Evolutionary conservation across 2,113 vertebrate species (phyloP), one percentile per base, ranked within the genome.

Genomic region (Bucco capensis): DNA sequence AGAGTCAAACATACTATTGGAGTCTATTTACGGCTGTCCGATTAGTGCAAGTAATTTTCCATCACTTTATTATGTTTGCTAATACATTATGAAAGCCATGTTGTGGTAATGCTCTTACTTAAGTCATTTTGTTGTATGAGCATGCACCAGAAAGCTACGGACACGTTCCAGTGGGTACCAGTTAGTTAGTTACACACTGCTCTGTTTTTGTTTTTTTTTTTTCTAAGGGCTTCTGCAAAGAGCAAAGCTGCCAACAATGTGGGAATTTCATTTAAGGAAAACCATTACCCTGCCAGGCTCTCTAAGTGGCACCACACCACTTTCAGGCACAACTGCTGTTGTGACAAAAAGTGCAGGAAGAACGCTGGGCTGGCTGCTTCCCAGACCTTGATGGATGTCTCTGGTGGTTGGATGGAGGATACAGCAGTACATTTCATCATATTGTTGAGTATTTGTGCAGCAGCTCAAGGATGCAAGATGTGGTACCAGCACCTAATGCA

Each of bases 21-120:
- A 92, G 70, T 71, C 77, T 90, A 64, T 95, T 95, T 94, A 87
- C 70, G 85, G 80, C 90, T 81, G 91, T 89, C 92, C 2, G 33
- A 94, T 96, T 90, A 93, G 74, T 22, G 70, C 64, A 56, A 92
- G 91, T 87, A 83, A 94, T 96, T 95, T 93, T 75, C 91, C 88
- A 35, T 85, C 8, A 6, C 77, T 94, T 96, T 94, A 93, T 88
- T 51, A 58, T 90, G 81, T 93, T 95, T 96, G 89, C 72, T 94
- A 90, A 94, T 84, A 73, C 44, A 76, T 94, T 67, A 92, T 42
- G 81, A 92, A 96, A 85, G 40, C n/a, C 70, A 56, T 33, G 58
- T 65, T 86, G 74, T 24, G 56, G 57, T 90, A 91, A 94, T 35
- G 31, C 42, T 60, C 77, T 83, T 61, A 49, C 64, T 96, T 78